phyloP scores from a whole-genome alignment of 2,888 invertebrate genomes.

The Euclidia mi region DNA sequence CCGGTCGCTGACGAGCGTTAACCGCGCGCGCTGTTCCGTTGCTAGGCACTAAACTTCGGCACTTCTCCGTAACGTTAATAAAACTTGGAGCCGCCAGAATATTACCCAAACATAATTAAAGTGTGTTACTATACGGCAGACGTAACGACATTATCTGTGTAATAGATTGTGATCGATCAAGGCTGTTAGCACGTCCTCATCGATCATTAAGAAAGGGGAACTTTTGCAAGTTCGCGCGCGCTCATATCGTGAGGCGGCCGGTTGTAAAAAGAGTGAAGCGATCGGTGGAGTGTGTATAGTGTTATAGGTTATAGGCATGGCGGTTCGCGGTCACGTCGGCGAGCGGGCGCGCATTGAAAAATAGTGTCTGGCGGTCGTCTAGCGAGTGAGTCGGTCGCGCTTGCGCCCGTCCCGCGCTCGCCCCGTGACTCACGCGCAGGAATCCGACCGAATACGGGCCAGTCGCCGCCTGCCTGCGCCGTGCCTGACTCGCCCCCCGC shows the following conservation, averaged over 20 bases:
- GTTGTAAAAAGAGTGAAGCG: slow-evolving; percentile 40
- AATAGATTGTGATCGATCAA: slow-evolving; percentile 41
- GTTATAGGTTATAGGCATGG: slow-evolving; percentile 51
- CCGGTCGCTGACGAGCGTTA: too few species aligned
- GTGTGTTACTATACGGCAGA: slow-evolving; percentile 14
- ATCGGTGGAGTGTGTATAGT: slow-evolving; percentile 32
- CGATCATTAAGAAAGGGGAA: slow-evolving; percentile 32
- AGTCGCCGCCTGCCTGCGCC: slow-evolving; percentile 35
- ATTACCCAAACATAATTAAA: slow-evolving; percentile 22
- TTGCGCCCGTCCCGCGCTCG: slow-evolving; percentile 45
- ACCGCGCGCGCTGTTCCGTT: too few species aligned
- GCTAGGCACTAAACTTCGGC: slow-evolving; percentile 4
- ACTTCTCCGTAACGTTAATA: slow-evolving; percentile 24
- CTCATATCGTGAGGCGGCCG: slow-evolving; percentile 35
- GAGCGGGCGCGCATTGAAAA: slow-evolving; percentile 66
- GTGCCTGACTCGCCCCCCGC: slow-evolving; percentile 6
- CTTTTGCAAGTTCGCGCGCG: slow-evolving; percentile 22
- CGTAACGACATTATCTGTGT: slow-evolving; percentile 15
- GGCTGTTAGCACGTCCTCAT: slow-evolving; percentile 28
- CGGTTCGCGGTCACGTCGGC: slow-evolving; percentile 52
- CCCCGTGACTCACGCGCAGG: slow-evolving; percentile 74
- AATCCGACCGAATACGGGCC: slow-evolving; percentile 69
- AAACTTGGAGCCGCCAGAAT: slow-evolving; percentile 20
- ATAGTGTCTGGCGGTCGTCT: slow-evolving; percentile 82
- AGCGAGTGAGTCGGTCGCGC: slow-evolving; percentile 52